Percentiles rank a stretch among this genome's conserved stretches.
These are phyloP conservation scores for Myopa testacea DNA, from an alignment of 2,888 invertebrate species.

Conservation along the genomic window DNA sequence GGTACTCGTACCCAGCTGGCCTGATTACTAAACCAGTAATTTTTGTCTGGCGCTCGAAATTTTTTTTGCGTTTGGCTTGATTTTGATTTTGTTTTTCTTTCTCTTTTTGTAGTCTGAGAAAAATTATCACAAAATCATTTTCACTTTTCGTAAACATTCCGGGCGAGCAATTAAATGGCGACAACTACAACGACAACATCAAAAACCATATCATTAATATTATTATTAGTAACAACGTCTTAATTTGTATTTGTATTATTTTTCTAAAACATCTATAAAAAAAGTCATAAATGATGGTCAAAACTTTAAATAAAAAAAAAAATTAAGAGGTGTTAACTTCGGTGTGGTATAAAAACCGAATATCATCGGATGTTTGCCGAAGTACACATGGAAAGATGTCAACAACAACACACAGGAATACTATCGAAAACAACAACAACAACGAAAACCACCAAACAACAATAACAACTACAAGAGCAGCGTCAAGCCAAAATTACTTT, in stretches of 20 bases:
- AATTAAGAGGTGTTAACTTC: no score
- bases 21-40: neutral
- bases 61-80: neutral
- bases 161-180: neutral
- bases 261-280: no score
- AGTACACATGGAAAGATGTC: no score
- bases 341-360: no score
- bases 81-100: neutral
- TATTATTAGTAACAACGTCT: no score
- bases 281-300: no score
- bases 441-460: neutral
- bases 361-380: no score
- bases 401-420: slow-evolving; percentile 12
- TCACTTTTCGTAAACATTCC: slow-evolving; percentile 16
- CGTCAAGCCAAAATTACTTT: slow-evolving; percentile 18
- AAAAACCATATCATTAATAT: neutral
- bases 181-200: neutral
- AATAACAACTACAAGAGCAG: neutral
- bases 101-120: neutral
- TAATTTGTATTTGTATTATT: no score
- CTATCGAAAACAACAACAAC: neutral
- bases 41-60: no score
- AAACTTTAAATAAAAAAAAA: no score
- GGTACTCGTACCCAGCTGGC: neutral
- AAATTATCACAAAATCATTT: neutral